Percentiles rank a stretch among this genome's conserved stretches.
Conservation (phyloP, 2,888 invertebrate species). For the Diaprepes abbreviatus region DNA sequence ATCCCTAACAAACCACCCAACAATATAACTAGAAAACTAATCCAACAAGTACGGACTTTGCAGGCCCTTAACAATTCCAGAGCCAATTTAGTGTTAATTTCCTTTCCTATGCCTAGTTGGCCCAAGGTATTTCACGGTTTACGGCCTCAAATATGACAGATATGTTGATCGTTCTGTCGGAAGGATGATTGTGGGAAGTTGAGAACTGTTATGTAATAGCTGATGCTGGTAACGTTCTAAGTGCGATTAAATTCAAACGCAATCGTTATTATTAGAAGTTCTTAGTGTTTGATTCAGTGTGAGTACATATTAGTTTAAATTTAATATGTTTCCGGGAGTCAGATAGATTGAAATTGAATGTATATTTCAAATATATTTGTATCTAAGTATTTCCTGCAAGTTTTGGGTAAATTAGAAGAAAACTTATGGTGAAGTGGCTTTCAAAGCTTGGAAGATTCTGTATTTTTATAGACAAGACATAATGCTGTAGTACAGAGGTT, state of each 20-base stretch:
- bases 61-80: slow-evolving; percentile 23
- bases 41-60: slow-evolving; percentile 9
- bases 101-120: slow-evolving; percentile 18
- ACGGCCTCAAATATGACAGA: slow-evolving; percentile 19
- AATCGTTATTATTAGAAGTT: background rate
- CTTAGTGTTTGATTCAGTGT: background rate
- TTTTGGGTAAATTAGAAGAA: too few relatives aligned
- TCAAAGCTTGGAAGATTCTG: too few relatives aligned
- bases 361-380: too few relatives aligned
- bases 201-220: background rate
- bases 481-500: too few relatives aligned
- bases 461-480: too few relatives aligned
- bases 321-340: too few relatives aligned
- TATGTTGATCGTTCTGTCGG: slow-evolving; percentile 7
- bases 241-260: background rate
- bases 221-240: background rate
- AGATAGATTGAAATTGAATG: too few relatives aligned
- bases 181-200: slow-evolving; percentile 8
- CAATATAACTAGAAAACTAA: slow-evolving; percentile 11
- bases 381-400: too few relatives aligned
- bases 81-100: slow-evolving; percentile 36
- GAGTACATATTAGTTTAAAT: too few relatives aligned
- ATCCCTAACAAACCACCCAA: too few relatives aligned
- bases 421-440: too few relatives aligned
- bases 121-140: slow-evolving; percentile 21